These are phyloP conservation scores for Xerus rutilus DNA, from an alignment of 2,797 vertebrate species.

Conservation along the genomic window DNA sequence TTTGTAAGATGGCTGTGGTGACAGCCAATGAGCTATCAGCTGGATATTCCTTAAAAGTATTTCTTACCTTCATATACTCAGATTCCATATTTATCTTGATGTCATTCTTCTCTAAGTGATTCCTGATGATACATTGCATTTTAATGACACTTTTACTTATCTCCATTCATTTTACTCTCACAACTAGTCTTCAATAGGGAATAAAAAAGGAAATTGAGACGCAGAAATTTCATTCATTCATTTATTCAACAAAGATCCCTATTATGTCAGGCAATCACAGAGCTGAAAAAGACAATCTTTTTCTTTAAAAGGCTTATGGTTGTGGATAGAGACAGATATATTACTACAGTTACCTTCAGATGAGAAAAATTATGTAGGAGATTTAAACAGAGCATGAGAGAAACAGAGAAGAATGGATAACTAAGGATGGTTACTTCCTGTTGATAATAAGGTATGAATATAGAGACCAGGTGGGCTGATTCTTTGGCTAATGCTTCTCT, in stretches of 20 bases:
- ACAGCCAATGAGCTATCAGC: slow-evolving; percentile 26
- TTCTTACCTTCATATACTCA: slow-evolving; percentile 59
- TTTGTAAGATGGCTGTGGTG: slow-evolving; percentile 25
- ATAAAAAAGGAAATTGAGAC: slow-evolving; percentile 44
- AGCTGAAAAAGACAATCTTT: background rate
- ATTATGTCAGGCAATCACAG: background rate
- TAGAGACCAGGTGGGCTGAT: background rate
- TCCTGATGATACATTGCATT: slow-evolving; percentile 71
- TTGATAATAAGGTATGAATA: background rate
- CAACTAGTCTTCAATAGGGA: slow-evolving; percentile 37
- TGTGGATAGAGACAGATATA: slow-evolving; percentile 43
- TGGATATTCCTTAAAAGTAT: slow-evolving; percentile 50
- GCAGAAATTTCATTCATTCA: slow-evolving; percentile 44
- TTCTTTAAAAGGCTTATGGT: slow-evolving; percentile 24
- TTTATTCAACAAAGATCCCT: slow-evolving; percentile 19
- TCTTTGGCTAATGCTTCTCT: slow-evolving; percentile 20
- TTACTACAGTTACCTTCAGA: slow-evolving; percentile 53
- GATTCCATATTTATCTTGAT: slow-evolving; percentile 76
- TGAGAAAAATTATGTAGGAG: background rate
- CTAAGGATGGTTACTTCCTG: background rate
- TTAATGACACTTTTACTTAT: slow-evolving; percentile 72
- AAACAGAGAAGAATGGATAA: background rate
- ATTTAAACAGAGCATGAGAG: background rate
- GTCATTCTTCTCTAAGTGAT: slow-evolving; percentile 70
- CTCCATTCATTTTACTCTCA: slow-evolving; percentile 62